These are phyloP conservation scores for Phymatocera aterrima DNA, from an alignment of 2,888 invertebrate species.

Conservation along the genomic window DNA sequence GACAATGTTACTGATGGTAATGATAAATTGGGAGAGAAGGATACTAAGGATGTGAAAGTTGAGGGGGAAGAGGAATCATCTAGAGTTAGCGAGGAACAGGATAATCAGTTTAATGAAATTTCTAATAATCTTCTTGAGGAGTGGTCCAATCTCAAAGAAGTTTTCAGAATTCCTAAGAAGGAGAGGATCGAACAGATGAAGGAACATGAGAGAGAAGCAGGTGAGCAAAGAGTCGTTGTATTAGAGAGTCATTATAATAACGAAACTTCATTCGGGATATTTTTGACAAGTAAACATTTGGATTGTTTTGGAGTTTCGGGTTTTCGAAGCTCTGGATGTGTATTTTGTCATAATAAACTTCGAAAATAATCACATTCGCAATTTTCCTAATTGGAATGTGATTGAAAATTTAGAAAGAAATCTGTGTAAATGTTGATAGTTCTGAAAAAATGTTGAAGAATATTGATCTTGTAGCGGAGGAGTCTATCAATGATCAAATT, in stretches of 20 bases:
- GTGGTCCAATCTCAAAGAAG: constrained; percentile 86
- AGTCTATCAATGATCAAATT: no score
- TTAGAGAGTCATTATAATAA: neutral
- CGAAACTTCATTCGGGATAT: no score
- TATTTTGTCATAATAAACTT: no score
- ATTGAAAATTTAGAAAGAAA: no score
- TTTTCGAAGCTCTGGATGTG: no score
- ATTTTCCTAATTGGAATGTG: no score
- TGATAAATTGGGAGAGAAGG: constrained; percentile 57
- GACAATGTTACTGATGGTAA: constrained; percentile 58
- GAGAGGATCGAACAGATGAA: constrained; percentile 96
- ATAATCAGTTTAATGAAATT: constrained; percentile 75
- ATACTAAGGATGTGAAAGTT: constrained; percentile 52
- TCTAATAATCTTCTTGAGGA: constrained; percentile 81
- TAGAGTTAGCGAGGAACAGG: constrained; percentile 72
- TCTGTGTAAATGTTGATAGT: no score
- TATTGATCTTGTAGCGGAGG: no score
- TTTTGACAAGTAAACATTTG: no score
- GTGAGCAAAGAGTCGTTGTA: constrained; percentile 67
- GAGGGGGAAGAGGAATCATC: constrained; percentile 59
- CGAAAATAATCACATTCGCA: no score
- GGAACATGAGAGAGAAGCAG: constrained; percentile 94
- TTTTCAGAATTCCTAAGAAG: constrained; percentile 95
- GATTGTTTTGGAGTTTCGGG: no score
- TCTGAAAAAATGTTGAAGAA: no score